These are phyloP conservation scores for Eumaeus atala DNA, from an alignment of 1,140 invertebrate species.

Conservation along the genomic window DNA sequence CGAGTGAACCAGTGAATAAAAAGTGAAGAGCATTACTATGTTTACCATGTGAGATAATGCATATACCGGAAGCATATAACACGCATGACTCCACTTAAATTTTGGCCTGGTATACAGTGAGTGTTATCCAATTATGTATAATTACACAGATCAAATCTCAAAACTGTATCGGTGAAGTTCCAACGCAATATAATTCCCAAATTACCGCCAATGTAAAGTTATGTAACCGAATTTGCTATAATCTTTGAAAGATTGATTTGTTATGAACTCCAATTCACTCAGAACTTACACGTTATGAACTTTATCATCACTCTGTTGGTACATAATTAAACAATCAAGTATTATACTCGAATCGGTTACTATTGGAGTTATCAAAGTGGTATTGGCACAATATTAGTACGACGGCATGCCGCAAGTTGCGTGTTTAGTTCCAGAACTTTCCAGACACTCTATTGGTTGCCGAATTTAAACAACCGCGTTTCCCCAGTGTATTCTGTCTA, in stretches of 20 bases:
- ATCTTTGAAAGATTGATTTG: constrained; percentile 25
- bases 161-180: too few species aligned
- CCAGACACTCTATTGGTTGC: constrained; percentile 46
- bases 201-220: too few species aligned
- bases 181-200: too few species aligned
- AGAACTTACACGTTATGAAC: constrained; percentile 18
- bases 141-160: too few species aligned
- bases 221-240: too few species aligned
- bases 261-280: constrained; percentile 22
- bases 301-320: constrained; percentile 23
- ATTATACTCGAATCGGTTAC: constrained; percentile 13
- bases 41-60: too few species aligned
- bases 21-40: too few species aligned
- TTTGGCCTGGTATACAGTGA: too few species aligned
- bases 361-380: constrained; percentile 35
- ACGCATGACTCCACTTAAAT: too few species aligned
- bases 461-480: constrained; percentile 34
- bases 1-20: too few species aligned
- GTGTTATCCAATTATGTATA: too few species aligned
- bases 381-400: constrained; percentile 45
- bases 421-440: constrained; percentile 48
- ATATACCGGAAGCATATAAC: too few species aligned
- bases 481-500: constrained; percentile 27
- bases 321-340: constrained; percentile 20
- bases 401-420: constrained; percentile 40